These are phyloP conservation scores for Melanchra persicariae DNA, from an alignment of 2,888 invertebrate species.

Conservation along the genomic window DNA sequence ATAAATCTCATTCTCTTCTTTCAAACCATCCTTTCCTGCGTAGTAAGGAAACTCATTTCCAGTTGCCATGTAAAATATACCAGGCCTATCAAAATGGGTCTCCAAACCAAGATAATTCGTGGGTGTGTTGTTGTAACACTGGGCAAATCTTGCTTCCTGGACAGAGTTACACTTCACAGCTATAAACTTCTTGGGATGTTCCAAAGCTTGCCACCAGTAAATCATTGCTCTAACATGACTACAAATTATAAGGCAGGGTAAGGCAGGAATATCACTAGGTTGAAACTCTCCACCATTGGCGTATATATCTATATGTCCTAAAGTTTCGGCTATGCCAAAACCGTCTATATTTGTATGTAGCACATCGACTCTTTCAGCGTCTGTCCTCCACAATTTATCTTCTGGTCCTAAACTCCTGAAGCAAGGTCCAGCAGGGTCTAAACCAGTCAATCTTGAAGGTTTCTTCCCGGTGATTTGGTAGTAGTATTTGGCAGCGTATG, in stretches of 20 bases:
- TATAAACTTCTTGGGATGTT: slow-evolving; percentile 85
- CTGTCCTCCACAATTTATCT: slow-evolving; percentile 74
- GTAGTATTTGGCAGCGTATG: slow-evolving; percentile 82
- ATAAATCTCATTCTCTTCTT: slow-evolving; percentile 82
- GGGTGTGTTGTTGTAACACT: slow-evolving; percentile 79
- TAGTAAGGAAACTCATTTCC: slow-evolving; percentile 85
- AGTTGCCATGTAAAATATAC: slow-evolving; percentile 83
- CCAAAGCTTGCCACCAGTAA: slow-evolving; percentile 86
- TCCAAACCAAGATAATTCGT: slow-evolving; percentile 81
- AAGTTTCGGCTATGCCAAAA: slow-evolving; percentile 83
- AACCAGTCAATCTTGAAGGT: slow-evolving; percentile 80
- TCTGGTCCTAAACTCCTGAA: slow-evolving; percentile 76
- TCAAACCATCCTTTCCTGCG: slow-evolving; percentile 80
- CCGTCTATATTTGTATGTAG: slow-evolving; percentile 88
- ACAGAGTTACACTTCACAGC: slow-evolving; percentile 80
- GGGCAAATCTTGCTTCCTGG: slow-evolving; percentile 82
- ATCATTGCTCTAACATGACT: slow-evolving; percentile 80
- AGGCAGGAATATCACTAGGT: slow-evolving; percentile 80
- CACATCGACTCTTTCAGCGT: slow-evolving; percentile 80
- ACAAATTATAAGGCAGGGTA: slow-evolving; percentile 84
- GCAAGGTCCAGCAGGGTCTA: slow-evolving; percentile 87
- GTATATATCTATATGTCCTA: slow-evolving; percentile 85
- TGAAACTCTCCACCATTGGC: slow-evolving; percentile 87
- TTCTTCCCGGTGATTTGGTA: slow-evolving; percentile 80
- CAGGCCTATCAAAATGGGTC: slow-evolving; percentile 79